phyloP scores from a whole-genome alignment of 1,140 invertebrate genomes.

The Panulirus ornatus region DNA sequence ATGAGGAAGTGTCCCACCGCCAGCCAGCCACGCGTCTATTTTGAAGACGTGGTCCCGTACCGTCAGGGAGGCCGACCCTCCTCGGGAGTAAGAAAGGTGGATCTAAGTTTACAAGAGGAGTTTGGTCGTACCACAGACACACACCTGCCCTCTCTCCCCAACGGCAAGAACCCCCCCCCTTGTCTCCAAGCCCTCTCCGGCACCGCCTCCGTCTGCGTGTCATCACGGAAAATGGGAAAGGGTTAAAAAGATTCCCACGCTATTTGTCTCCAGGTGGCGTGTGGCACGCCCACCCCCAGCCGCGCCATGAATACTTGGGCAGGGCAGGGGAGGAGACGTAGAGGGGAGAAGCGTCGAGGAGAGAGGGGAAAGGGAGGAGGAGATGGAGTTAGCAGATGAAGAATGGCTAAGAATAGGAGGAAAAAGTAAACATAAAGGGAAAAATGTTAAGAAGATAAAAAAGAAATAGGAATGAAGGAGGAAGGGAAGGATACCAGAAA shows the following conservation, averaged over 20 bases:
- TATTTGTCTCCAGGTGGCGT: slow-evolving; percentile 44
- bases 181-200: background rate
- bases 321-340: too few relatives aligned
- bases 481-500: background rate
- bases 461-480: background rate
- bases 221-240: slow-evolving; percentile 52
- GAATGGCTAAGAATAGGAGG: too few relatives aligned
- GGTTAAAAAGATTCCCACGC: slow-evolving; percentile 50
- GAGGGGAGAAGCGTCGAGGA: background rate
- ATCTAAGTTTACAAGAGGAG: too few relatives aligned
- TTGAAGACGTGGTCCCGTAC: too few relatives aligned
- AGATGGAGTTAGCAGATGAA: too few relatives aligned
- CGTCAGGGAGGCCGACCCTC: too few relatives aligned
- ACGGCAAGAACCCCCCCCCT: background rate
- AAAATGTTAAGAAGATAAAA: background rate
- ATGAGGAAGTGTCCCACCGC: too few relatives aligned
- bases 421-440: background rate
- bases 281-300: background rate
- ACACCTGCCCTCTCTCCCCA: too few relatives aligned
- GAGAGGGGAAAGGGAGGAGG: too few relatives aligned
- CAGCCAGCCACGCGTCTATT: too few relatives aligned
- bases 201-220: slow-evolving; percentile 10
- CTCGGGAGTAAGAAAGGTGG: too few relatives aligned
- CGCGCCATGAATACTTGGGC: background rate
- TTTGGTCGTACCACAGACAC: too few relatives aligned